Evolutionary conservation across 2,797 vertebrate species (phyloP).

Genomic region (Phalloptychus januarius): DNA sequence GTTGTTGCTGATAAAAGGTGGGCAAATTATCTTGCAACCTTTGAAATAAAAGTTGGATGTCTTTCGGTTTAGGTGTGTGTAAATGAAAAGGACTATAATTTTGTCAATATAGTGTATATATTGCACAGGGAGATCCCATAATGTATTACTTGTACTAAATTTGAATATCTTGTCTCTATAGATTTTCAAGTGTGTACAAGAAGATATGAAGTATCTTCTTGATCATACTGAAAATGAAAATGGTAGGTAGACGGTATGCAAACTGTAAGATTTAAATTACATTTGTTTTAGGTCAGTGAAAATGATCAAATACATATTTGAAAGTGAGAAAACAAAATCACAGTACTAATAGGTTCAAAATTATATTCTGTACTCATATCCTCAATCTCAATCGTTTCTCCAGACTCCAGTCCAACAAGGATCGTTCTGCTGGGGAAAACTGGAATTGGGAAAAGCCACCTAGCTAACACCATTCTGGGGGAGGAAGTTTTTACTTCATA

Average conservation of each 20-base stretch:
- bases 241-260: constrained; percentile 36
- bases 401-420: constrained; percentile 25
- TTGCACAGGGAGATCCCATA: background rate
- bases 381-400: background rate
- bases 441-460: constrained; percentile 57
- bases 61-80: background rate
- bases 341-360: background rate
- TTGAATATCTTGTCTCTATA: constrained; percentile 26
- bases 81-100: background rate
- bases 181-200: constrained; percentile 37
- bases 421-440: constrained; percentile 63
- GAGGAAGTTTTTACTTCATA: background rate
- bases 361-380: background rate
- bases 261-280: background rate
- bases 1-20: background rate
- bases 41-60: background rate
- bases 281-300: background rate
- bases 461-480: constrained; percentile 51
- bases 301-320: background rate
- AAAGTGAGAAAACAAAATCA: background rate
- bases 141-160: background rate
- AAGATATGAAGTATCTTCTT: constrained; percentile 9
- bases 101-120: background rate
- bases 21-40: background rate
- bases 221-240: constrained; percentile 2